Percentiles rank a stretch among this genome's conserved stretches.
Evolutionary conservation across 2,888 invertebrate species (phyloP).

Genomic region (Halictus quadricinctus): DNA sequence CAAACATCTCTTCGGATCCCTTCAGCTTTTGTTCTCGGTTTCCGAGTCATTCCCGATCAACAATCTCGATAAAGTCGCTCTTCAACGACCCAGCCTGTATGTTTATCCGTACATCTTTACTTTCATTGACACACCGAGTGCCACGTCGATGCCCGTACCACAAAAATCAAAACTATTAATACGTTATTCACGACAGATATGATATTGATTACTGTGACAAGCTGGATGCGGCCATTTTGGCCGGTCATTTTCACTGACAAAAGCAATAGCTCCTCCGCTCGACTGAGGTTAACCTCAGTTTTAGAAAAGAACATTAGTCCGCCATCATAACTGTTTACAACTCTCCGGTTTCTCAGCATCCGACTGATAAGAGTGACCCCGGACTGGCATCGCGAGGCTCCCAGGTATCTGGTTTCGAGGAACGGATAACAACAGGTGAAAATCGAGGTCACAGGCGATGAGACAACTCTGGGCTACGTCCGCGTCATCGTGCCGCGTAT

Average conservation of each 20-base stretch:
- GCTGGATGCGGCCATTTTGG: too few relatives aligned
- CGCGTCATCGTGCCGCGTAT: slow-evolving; percentile 33
- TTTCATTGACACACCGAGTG: too few relatives aligned
- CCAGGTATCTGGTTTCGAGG: not conserved
- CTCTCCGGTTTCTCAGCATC: not conserved
- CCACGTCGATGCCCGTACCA: too few relatives aligned
- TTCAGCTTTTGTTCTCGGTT: not conserved
- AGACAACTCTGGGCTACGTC: slow-evolving; percentile 10
- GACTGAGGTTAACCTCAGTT: too few relatives aligned
- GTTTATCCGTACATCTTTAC: too few relatives aligned
- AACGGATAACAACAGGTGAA: not conserved
- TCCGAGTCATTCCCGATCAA: not conserved
- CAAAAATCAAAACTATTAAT: too few relatives aligned
- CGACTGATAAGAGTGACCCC: not conserved
- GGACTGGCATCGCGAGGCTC: not conserved
- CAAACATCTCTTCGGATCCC: not conserved
- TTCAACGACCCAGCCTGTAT: not conserved
- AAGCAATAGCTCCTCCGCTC: too few relatives aligned
- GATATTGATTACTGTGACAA: too few relatives aligned
- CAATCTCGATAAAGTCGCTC: not conserved
- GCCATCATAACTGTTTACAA: too few relatives aligned
- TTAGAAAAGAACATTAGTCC: too few relatives aligned
- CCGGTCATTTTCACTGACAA: too few relatives aligned
- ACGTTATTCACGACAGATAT: too few relatives aligned
- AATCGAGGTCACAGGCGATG: slow-evolving; percentile 5